phyloP scores from a whole-genome alignment of 2,797 vertebrate species.

The Lagodon rhomboides region DNA sequence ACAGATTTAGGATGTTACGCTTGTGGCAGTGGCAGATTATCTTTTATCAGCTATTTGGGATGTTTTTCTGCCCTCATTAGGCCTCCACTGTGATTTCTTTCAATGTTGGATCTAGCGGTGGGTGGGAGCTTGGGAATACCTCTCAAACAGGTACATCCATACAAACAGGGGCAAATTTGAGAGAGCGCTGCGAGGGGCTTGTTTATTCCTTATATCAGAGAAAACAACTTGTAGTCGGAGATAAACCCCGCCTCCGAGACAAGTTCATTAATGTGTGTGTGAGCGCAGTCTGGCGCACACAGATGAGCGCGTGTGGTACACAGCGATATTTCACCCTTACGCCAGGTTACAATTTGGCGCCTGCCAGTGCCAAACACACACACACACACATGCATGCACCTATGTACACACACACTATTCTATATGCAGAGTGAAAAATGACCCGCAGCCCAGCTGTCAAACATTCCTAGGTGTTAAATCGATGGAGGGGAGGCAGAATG shows the following conservation, averaged over 20 bases:
- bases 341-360: conserved; percentile 25
- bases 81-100: conserved; percentile 37
- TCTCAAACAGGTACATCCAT: conserved; percentile 46
- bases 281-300: not conserved
- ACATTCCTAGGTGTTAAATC: conserved; percentile 49
- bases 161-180: conserved; percentile 18
- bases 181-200: conserved; percentile 1
- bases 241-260: conserved; percentile 3
- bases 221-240: conserved; percentile 18
- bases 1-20: conserved; percentile 42
- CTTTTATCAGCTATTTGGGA: conserved; percentile 40
- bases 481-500: conserved; percentile 34
- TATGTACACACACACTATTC: conserved; percentile 1
- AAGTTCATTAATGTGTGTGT: conserved; percentile 9
- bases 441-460: conserved; percentile 47
- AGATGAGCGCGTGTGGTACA: conserved; percentile 15
- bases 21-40: conserved; percentile 51
- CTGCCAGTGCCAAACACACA: conserved; percentile 23
- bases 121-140: conserved; percentile 45
- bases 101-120: conserved; percentile 28
- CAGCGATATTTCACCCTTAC: conserved; percentile 6
- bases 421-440: conserved; percentile 37
- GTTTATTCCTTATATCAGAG: conserved; percentile 31
- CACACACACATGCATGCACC: not conserved
- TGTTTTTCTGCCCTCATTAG: conserved; percentile 63